Evolutionary conservation across 2,888 invertebrate genomes (phyloP).

Genomic region (Anarsia innoxiella): DNA sequence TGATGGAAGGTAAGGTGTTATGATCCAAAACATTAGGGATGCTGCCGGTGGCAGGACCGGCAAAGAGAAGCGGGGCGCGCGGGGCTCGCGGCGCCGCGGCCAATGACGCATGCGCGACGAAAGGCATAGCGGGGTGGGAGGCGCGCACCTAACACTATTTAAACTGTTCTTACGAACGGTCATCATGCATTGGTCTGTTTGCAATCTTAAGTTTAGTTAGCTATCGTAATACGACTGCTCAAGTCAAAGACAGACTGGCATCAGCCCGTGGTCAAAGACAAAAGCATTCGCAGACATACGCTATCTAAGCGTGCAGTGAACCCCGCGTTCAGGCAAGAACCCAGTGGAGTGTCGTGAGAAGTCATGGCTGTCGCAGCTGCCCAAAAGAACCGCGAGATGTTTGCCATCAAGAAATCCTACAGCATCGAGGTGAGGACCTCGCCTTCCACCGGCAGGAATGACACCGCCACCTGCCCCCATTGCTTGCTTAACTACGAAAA

Average conservation of each 20-base stretch:
- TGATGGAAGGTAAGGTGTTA: background rate
- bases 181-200: conserved; percentile 82
- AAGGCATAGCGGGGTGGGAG: conserved; percentile 73
- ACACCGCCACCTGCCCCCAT: conserved; percentile 19
- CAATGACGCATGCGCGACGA: conserved; percentile 78
- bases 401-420: conserved; percentile 97
- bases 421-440: conserved; percentile 92
- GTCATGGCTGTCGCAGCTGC: conserved; percentile 93
- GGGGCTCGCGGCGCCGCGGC: conserved; percentile 37
- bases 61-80: conserved; percentile 11
- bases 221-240: conserved; percentile 73
- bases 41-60: conserved; percentile 1
- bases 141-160: conserved; percentile 75
- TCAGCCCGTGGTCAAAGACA: conserved; percentile 77
- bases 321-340: conserved; percentile 67
- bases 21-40: background rate
- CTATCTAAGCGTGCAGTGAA: conserved; percentile 73
- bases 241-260: conserved; percentile 75
- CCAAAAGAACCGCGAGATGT: conserved; percentile 96
- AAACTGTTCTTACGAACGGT: conserved; percentile 78
- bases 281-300: conserved; percentile 72
- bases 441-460: conserved; percentile 22
- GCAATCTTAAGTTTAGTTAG: conserved; percentile 79
- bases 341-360: conserved; percentile 65
- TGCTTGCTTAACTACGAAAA: conserved; percentile 15